These are phyloP conservation scores for Xenentodon cancila DNA, from an alignment of 2,797 vertebrate species.

Conservation along the genomic window DNA sequence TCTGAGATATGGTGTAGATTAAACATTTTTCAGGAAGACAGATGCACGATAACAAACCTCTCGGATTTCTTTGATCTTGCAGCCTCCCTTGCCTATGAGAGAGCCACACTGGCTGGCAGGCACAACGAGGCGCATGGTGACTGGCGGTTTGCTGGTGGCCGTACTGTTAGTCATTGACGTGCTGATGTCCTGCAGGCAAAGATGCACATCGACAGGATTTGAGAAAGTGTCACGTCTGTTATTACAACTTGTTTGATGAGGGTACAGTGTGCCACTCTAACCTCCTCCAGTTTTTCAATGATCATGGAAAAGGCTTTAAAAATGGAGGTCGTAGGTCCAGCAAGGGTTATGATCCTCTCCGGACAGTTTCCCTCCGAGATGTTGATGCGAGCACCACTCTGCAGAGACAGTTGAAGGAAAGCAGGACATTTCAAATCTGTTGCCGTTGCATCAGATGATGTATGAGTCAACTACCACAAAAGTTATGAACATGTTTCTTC, in stretches of 20 bases:
- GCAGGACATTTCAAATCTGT: not conserved
- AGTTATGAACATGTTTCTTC: not conserved
- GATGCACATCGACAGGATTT: slow-evolving; percentile 1
- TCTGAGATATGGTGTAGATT: too few species aligned
- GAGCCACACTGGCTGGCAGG: slow-evolving; percentile 98
- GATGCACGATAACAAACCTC: slow-evolving; percentile 80
- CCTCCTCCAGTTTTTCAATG: slow-evolving; percentile 99
- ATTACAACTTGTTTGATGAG: too few species aligned
- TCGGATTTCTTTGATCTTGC: slow-evolving; percentile 99
- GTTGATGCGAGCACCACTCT: slow-evolving; percentile 98
- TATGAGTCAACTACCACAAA: slow-evolving; percentile 7
- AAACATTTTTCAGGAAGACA: too few species aligned
- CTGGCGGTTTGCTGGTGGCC: slow-evolving; percentile 95
- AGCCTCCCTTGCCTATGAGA: slow-evolving; percentile 97
- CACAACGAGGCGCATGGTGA: slow-evolving; percentile 95
- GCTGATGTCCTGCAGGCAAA: slow-evolving; percentile 90
- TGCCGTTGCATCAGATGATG: not conserved
- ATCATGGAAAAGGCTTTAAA: slow-evolving; percentile 99
- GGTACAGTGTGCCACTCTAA: slow-evolving; percentile 39
- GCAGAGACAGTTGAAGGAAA: slow-evolving; percentile 8
- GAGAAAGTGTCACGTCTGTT: too few species aligned
- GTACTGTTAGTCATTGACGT: slow-evolving; percentile 99
- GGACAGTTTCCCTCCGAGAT: slow-evolving; percentile 99
- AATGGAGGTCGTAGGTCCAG: slow-evolving; percentile 97
- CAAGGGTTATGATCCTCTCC: slow-evolving; percentile 96